Evolutionary conservation across 2,113 vertebrate genomes (phyloP), one percentile per base, ranked within the genome.

Genomic region (Eolophus roseicapilla): DNA sequence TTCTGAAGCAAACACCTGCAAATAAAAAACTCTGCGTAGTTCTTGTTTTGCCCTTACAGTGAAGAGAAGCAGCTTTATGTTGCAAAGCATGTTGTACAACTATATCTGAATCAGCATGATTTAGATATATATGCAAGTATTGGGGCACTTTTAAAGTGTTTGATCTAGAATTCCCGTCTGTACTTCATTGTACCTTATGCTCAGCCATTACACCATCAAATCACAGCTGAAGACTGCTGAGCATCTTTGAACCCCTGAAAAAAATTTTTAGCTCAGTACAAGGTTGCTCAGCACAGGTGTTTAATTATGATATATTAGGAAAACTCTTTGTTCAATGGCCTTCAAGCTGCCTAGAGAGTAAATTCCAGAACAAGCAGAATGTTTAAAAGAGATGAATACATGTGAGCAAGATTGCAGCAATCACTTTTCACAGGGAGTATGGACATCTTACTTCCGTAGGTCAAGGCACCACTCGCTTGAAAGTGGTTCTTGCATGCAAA

Each of bases 301-400:
- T 98, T 90, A 97, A 98, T 97, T 96, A 96, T 97, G 96, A 97
- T 95, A 24, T 82, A 96, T 97, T 95, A 97, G 71, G 70, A 93
- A 95, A 71, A 81, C 57, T 88, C 57, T 76, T 62, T 97, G 94
- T 90, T 97, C 92, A 97, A 2, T 89, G 96, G 94, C 94, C 95
- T 97, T 97, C 96, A 97, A 95, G 93, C 82, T 96, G 59, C 63
- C 63, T 70, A 6, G 73, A 90, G 49, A 88, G 70, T 41, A 70
- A 79, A 88, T 89, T 85, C 89, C 78, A 93, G 74, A 78, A 69
- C n/a, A 46, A 91, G 64, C n/a, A 88, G 82, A 88, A 86, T 39
- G 62, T 79, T 92, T 90, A 86, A 65, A 55, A 83, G 64, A 94
- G 89, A 63, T 79, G 18, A 88, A 91, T 92, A 52, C 29, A n/a